Percentiles rank a stretch among this genome's conserved stretches.
Conservation (phyloP, 2,888 invertebrate species). For the Noctua janthina region DNA sequence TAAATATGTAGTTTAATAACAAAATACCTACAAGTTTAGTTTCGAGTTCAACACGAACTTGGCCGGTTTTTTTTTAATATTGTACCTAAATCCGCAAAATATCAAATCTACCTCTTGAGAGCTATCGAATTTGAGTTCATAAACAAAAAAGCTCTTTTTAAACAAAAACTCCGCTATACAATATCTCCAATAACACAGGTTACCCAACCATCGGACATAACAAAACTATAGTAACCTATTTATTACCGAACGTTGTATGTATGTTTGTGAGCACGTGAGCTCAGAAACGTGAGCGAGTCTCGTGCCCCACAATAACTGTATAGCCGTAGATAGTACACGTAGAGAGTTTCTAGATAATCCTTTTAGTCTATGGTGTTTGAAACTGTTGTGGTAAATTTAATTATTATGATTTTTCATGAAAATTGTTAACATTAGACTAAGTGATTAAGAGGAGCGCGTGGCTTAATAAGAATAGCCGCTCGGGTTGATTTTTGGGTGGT, state of each 20-base stretch:
- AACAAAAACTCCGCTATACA: background rate
- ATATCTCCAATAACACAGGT: constrained; percentile 5
- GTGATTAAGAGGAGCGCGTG: too few species aligned
- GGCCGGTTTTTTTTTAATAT: background rate
- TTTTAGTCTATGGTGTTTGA: constrained; percentile 15
- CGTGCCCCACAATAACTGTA: constrained; percentile 34
- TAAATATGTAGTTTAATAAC: too few species aligned
- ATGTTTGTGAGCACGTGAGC: constrained; percentile 55
- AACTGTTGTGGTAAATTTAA: background rate
- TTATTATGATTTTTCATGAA: too few species aligned
- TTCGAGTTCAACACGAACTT: too few species aligned
- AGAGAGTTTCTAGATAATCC: constrained; percentile 34
- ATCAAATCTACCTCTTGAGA: background rate
- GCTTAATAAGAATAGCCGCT: too few species aligned
- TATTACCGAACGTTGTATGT: constrained; percentile 46
- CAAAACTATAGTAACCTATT: constrained; percentile 7
- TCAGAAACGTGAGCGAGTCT: constrained; percentile 50
- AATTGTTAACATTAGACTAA: too few species aligned
- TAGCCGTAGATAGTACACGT: constrained; percentile 43
- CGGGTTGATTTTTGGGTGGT: too few species aligned
- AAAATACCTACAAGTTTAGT: too few species aligned
- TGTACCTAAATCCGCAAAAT: background rate
- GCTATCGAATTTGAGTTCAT: background rate
- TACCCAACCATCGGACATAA: constrained; percentile 32
- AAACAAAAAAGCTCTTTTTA: background rate